A percentile compares a stretch with the other conserved stretches of the same genome.
Evolutionary conservation across 2,113 vertebrate species (phyloP).

Genomic region (Elaphurus davidianus): DNA sequence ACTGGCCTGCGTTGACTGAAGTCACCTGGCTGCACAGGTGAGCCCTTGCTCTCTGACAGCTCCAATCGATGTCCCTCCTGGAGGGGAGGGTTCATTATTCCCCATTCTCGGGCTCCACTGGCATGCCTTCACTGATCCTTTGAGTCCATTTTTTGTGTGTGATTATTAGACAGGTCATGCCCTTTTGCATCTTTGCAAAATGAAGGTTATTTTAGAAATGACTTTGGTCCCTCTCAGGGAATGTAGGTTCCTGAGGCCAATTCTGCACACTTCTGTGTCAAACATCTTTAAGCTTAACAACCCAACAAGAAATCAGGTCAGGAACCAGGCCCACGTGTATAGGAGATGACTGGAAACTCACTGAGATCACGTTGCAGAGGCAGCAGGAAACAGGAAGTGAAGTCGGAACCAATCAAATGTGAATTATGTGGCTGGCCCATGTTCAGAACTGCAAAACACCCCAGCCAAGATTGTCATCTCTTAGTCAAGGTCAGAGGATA

Average conservation of each 20-base stretch:
- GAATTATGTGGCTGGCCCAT: background rate
- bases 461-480: background rate
- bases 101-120: fast-evolving
- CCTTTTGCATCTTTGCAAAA: background rate
- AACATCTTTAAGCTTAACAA: background rate
- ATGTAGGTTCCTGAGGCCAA: background rate
- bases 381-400: background rate
- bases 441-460: background rate
- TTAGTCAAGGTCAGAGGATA: background rate
- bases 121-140: background rate
- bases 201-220: background rate
- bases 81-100: fast-evolving
- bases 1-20: fast-evolving
- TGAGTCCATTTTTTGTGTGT: background rate
- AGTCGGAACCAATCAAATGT: background rate
- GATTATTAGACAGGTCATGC: background rate
- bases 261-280: background rate
- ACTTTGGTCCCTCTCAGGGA: too few species aligned
- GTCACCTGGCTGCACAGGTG: fast-evolving
- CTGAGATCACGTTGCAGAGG: background rate
- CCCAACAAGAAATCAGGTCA: background rate
- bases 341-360: fast-evolving
- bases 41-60: too few species aligned
- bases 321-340: fast-evolving
- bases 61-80: fast-evolving